Evolutionary conservation across 2,113 vertebrate species (phyloP), one percentile per base, ranked within the genome.

Genomic region (Rhabdomys dilectus): DNA sequence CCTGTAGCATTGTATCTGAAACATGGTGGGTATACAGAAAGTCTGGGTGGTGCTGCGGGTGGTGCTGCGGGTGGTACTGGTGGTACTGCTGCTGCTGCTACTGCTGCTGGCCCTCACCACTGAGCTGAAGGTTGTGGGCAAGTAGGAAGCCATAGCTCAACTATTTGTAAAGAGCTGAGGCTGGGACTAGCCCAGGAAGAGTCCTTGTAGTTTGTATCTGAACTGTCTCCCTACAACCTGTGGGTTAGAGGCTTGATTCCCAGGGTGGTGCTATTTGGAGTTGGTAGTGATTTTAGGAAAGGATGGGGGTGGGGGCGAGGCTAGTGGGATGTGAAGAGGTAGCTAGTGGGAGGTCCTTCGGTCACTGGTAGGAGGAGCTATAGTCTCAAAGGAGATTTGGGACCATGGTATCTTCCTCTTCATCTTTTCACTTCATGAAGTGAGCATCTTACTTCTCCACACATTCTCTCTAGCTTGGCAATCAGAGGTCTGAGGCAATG

Each of bases 71-170:
- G n/a, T 31, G 34, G 5, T 72, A 31, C 3, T 72, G 70, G 70
- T 72, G 70, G 70, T 72, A 48, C 45, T 53, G 48, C 51, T 53
- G 16, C 15, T 53, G 77, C 15, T 53, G 48, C 17, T n/a, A n/a
- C n/a, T n/a, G n/a, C n/a, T 45, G 45, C 45, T 45, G 21, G 22
- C 53, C 42, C 42, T 64, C 64, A 64, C 58, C n/a, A 19, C 15
- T 29, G 24, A 76, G 53, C 68, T 29, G 12, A 48, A 72, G 84
- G 66, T 64, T 22, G 24, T 64, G 6, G 42, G 31, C 48, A 48
- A 42, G 56, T 0, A 16, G 24, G 45, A 73, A 7, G 58, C 0
- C 12, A 62, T 5, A 82, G 26, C 36, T 73, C 9, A 0, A 39
- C 56, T 22, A 11, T 13, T 6, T n/a, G 31, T 16, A 42, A 90